Conservation (phyloP, 2,888 invertebrate species). For the Rhogogaster chlorosoma region DNA sequence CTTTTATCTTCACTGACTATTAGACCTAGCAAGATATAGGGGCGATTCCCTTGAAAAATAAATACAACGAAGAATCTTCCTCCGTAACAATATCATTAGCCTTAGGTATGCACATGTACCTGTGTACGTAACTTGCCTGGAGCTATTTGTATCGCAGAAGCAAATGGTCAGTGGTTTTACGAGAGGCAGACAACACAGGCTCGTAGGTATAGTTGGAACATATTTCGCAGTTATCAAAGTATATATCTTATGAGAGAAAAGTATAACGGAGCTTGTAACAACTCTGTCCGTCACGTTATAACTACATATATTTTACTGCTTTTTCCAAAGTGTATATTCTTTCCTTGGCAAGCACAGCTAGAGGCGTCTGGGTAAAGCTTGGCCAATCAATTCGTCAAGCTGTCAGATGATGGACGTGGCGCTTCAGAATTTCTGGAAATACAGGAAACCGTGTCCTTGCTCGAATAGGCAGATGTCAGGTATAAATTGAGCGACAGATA, state of each 20-base stretch:
- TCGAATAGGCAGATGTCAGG: conserved; percentile 4
- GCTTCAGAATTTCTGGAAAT: conserved; percentile 29
- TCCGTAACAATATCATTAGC: too few species aligned
- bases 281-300: conserved; percentile 3
- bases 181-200: background rate
- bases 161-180: background rate
- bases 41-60: too few species aligned
- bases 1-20: too few species aligned
- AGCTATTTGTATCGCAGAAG: background rate
- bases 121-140: background rate
- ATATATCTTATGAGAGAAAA: conserved; percentile 13
- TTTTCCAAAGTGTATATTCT: background rate
- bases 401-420: conserved; percentile 21
- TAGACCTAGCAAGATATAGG: too few species aligned
- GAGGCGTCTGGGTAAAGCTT: conserved; percentile 3
- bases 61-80: too few species aligned
- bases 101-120: background rate
- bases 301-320: background rate
- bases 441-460: background rate
- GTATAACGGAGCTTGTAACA: conserved; percentile 4
- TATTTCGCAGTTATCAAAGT: conserved; percentile 27
- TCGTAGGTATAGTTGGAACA: conserved; percentile 20
- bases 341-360: background rate
- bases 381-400: conserved; percentile 38
- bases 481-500: conserved; percentile 26